Conservation (phyloP, 2,888 invertebrate species). For the Agrochola lychnidis region DNA sequence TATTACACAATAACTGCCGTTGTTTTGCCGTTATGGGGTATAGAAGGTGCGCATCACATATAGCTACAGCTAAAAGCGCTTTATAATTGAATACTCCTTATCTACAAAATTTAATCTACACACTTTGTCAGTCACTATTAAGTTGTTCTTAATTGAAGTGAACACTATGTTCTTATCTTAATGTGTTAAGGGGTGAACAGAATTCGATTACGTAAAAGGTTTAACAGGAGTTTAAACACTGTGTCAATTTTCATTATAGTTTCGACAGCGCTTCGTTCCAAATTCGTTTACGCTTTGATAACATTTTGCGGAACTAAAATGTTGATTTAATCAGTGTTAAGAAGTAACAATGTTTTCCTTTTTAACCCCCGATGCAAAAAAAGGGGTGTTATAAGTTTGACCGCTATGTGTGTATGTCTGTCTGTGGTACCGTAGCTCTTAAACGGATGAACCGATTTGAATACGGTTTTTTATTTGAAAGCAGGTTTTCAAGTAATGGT, state of each 20-base stretch:
- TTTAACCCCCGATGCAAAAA: too few species aligned
- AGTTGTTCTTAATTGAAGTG: slow-evolving; percentile 35
- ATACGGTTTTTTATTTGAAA: too few species aligned
- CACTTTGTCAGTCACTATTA: slow-evolving; percentile 42
- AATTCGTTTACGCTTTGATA: slow-evolving; percentile 28
- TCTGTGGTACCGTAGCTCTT: too few species aligned
- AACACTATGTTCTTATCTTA: slow-evolving; percentile 37
- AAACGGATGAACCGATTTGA: too few species aligned
- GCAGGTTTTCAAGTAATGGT: too few species aligned
- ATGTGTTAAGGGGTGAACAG: slow-evolving; percentile 32
- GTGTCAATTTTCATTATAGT: slow-evolving; percentile 54
- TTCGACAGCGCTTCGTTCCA: neutral
- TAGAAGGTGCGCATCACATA: too few species aligned
- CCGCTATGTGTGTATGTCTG: too few species aligned
- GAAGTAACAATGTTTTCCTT: too few species aligned
- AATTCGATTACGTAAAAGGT: slow-evolving; percentile 54
- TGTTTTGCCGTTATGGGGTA: too few species aligned
- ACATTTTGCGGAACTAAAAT: slow-evolving; percentile 8
- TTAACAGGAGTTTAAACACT: slow-evolving; percentile 42
- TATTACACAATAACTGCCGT: too few species aligned
- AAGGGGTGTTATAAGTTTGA: too few species aligned
- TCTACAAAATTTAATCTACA: neutral
- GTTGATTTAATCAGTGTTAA: slow-evolving; percentile 10
- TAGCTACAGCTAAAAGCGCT: neutral
- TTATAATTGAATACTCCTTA: neutral